These are phyloP conservation scores for Zingel zingel DNA, from an alignment of 2,113 vertebrate genomes.

Conservation along the genomic window DNA sequence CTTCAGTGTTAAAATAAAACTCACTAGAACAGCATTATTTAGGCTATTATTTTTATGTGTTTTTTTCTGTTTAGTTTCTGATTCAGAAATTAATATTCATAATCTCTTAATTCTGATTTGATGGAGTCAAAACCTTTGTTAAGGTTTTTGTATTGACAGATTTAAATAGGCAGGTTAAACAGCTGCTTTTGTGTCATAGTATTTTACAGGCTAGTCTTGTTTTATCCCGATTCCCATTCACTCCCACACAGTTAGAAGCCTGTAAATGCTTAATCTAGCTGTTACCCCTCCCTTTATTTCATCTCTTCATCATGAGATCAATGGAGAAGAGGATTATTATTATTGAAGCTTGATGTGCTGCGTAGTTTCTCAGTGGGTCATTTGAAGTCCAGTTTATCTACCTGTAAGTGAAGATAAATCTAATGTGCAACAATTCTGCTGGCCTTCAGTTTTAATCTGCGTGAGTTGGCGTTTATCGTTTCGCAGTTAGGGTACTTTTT, in stretches of 20 bases:
- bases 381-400: not conserved
- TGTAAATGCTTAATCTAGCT: constrained; percentile 22
- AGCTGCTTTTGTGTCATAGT: not conserved
- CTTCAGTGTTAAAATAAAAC: not conserved
- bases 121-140: not conserved
- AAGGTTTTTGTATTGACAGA: not conserved
- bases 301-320: constrained; percentile 42
- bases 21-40: not conserved
- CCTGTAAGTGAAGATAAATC: not conserved
- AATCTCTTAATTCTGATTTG: not conserved
- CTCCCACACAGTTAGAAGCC: constrained; percentile 16
- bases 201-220: not conserved
- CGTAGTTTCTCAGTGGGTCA: constrained; percentile 2
- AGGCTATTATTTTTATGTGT: not conserved
- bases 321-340: constrained; percentile 12
- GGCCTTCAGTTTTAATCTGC: not conserved
- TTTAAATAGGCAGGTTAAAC: constrained; percentile 9
- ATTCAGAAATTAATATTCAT: not conserved
- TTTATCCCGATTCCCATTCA: constrained; percentile 28
- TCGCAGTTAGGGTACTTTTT: not conserved
- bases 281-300: constrained; percentile 38
- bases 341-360: not conserved
- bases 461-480: constrained; percentile 4
- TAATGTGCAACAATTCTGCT: not conserved
- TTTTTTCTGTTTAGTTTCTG: not conserved